A percentile compares a stretch with the other conserved stretches of the same genome.
Conservation (phyloP, 2,797 vertebrate species). For the Manis crassicaudata region DNA sequence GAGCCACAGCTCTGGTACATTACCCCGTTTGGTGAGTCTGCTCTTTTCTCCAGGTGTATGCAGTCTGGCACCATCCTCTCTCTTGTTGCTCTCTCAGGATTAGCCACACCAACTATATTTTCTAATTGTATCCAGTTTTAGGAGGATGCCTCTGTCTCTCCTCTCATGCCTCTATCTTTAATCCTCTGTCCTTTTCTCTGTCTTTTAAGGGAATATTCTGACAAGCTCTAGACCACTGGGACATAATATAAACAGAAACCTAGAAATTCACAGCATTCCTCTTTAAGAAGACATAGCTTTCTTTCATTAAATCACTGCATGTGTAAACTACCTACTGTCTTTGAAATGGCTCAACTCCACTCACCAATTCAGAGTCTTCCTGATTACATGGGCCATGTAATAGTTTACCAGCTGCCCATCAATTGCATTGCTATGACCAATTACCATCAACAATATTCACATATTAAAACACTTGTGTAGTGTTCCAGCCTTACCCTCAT, state of each 20-base stretch:
- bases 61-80: too few relatives aligned
- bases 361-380: not conserved
- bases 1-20: too few relatives aligned
- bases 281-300: not conserved
- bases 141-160: too few relatives aligned
- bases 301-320: not conserved
- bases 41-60: too few relatives aligned
- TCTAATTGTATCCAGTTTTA: too few relatives aligned
- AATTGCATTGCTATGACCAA: not conserved
- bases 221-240: not conserved
- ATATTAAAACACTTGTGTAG: not conserved
- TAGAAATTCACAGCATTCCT: not conserved
- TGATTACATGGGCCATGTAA: not conserved
- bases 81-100: too few relatives aligned
- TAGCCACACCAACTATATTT: too few relatives aligned
- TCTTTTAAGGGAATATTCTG: not conserved
- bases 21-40: too few relatives aligned
- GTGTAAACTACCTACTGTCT: not conserved
- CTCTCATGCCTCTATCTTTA: too few relatives aligned
- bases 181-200: not conserved
- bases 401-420: not conserved
- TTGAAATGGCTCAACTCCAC: not conserved
- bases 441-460: not conserved
- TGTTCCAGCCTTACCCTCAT: not conserved
- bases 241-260: not conserved